These are phyloP conservation scores for Barbus barbus DNA, from an alignment of 2,113 vertebrate species.

Conservation along the genomic window DNA sequence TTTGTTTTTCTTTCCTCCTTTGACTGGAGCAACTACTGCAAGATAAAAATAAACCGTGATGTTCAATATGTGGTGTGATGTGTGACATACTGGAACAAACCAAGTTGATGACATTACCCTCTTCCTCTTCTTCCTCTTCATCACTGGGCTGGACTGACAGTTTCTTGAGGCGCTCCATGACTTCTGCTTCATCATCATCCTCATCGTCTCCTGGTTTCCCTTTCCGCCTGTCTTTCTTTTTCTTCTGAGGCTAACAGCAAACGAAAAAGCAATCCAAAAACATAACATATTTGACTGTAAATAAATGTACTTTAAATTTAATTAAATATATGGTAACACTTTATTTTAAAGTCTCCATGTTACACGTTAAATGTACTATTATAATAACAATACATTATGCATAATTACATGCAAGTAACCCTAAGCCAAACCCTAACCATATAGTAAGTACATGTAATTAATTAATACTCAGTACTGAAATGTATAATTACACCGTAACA, in stretches of 20 bases:
- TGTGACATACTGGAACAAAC: too few species aligned
- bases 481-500: too few species aligned
- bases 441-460: too few species aligned
- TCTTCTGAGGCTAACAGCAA: constrained; percentile 78
- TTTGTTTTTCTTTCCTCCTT: constrained; percentile 73
- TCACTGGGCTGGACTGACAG: constrained; percentile 83
- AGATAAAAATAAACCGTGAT: not conserved
- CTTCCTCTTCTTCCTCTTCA: constrained; percentile 71
- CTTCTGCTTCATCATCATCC: constrained; percentile 76
- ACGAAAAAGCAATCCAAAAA: not conserved
- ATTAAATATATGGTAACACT: not conserved
- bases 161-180: constrained; percentile 82
- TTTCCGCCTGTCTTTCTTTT: constrained; percentile 82
- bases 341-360: too few species aligned
- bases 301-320: not conserved
- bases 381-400: too few species aligned
- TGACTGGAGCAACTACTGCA: constrained; percentile 62
- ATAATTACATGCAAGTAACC: too few species aligned
- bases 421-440: too few species aligned
- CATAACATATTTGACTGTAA: not conserved
- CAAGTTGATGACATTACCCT: constrained; percentile 4
- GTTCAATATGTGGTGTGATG: not conserved
- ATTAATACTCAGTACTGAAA: too few species aligned
- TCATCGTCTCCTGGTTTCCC: constrained; percentile 74
- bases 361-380: too few species aligned